phyloP scores from a whole-genome alignment of 2,888 invertebrate genomes.

The Drosophila mercatorum region DNA sequence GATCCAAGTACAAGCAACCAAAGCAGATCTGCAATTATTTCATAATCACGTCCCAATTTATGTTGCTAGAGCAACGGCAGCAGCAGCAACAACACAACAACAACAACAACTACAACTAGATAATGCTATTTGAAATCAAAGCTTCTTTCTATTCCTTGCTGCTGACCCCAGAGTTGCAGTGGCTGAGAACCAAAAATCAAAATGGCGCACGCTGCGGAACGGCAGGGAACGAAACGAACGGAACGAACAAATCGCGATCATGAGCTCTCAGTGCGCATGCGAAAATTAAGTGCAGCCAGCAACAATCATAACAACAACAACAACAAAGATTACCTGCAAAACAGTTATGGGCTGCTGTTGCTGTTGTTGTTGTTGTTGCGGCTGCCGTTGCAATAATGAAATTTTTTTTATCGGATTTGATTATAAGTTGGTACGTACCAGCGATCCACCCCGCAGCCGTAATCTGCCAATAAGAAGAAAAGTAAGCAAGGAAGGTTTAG shows the following conservation, averaged over 20 bases:
- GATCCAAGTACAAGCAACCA: slow-evolving; percentile 59
- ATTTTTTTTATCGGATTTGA: slow-evolving; percentile 80
- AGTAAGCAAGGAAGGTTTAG: slow-evolving; percentile 66
- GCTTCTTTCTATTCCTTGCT: slow-evolving; percentile 76
- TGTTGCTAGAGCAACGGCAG: slow-evolving; percentile 55
- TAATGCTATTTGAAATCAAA: slow-evolving; percentile 74
- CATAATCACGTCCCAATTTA: slow-evolving; percentile 82
- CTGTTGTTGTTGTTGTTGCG: slow-evolving; percentile 28
- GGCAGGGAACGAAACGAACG: slow-evolving; percentile 45
- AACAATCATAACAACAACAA: slow-evolving; percentile 58
- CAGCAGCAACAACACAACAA: slow-evolving; percentile 20
- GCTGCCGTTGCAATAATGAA: slow-evolving; percentile 68
- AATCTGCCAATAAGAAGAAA: slow-evolving; percentile 81
- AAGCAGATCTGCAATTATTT: slow-evolving; percentile 74
- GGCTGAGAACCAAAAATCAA: slow-evolving; percentile 70
- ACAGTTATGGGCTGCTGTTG: slow-evolving; percentile 67
- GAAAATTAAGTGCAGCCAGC: slow-evolving; percentile 78
- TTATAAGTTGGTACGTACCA: slow-evolving; percentile 71
- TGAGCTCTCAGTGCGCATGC: slow-evolving; percentile 77
- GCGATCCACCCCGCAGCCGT: slow-evolving; percentile 69
- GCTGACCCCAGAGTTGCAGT: slow-evolving; percentile 64
- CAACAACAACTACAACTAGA: slow-evolving; percentile 11
- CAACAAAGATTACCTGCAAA: slow-evolving; percentile 73
- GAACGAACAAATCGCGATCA: slow-evolving; percentile 76
- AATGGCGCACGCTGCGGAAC: slow-evolving; percentile 62